Evolutionary conservation across 2,888 invertebrate genomes (phyloP), one percentile per base, ranked within the genome.

Genomic region (Sphecodes monilicornis): DNA sequence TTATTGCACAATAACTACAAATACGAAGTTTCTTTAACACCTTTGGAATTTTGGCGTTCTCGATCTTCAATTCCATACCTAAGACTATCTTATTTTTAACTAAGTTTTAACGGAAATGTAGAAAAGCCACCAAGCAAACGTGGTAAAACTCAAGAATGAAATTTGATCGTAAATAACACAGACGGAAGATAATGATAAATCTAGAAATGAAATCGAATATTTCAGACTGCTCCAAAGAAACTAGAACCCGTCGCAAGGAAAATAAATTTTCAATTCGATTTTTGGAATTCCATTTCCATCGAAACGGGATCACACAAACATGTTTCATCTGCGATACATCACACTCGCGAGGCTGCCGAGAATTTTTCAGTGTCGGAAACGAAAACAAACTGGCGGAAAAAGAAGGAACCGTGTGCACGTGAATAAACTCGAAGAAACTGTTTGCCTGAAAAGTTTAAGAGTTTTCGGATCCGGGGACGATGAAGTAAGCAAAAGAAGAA

Each of bases 351-450:
- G 54, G 10, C 54, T 54, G 1, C 54, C 54, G n/a, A 54, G 54
- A 54, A 54, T 54, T 54, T 54, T n/a, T 3, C 54, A 54, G 54
- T n/a, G 54, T 54, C n/a, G 54, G 54, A 10, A 54, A 54, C 16
- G 60, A 60, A 60, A 60, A 60, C 60, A 60, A 60, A 60, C 60
- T 60, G 60, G 26, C 16, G 16, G 60, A 60, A 29, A 60, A 60
- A 29, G 60, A 26, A 29, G 60, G 5, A 29, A 60, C 26, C 16
- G 60, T 1, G 26, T 60, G 60, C 60, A 60, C 60, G 60, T 60
- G 60, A 60, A 60, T 60, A 60, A 60, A 60, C 60, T 60, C 60
- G 60, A 29, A 16, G 60, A 16, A 60, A 29, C 26, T 60, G 60
- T 60, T 60, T 60, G 60, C 26, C 60, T 60, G 26, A 60, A 60